Base-by-base conservation (phyloP, 2,888 invertebrate genomes). In the Allolobophora icterica region DNA sequence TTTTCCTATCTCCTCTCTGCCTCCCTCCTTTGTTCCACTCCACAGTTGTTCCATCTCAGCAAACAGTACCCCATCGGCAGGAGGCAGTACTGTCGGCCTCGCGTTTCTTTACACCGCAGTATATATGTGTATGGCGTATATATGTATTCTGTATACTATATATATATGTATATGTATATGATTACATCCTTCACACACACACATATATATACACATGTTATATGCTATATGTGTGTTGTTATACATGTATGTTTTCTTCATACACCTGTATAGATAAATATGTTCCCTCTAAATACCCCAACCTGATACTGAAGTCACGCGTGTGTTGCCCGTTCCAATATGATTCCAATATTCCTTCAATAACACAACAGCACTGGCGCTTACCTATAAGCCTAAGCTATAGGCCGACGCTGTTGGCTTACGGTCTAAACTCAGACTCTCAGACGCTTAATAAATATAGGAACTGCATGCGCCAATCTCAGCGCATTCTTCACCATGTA, bases 241-340 rank as follows among this genome's bases (percentile, higher is more conserved):
- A n/a, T n/a, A 24, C 52, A 24, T 52, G 71, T 71, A 71, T 71
- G n/a, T 71, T 71, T n/a, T 71, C 71, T 71, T 8, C 71, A n/a
- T 71, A n/a, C n/a, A 71, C n/a, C 30, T 71, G 13, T 71, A 71
- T n/a, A n/a, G 30, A 30, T n/a, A 71, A 71, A 71, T 71, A 71
- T n/a, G 8, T 71, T 71, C 71, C 71, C 71, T 71, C 71, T 71
- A 71, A 71, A 71, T 71, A 71, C 71, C 71, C 71, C 71, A 71
- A 71, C 71, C 71, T 71, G 71, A 71, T 71, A 71, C 71, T 71
- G 71, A 71, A 71, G 71, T 71, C 71, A n/a, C 30, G 71, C 71
- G 71, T 71, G 71, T 71, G 71, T 71, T 71, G 71, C 71, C 71
- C 71, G 71, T 71, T 71, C 71, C 71, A 71, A 71, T 71, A 71